Conservation (phyloP, 2,888 invertebrate genomes). For the Phortica magna region DNA sequence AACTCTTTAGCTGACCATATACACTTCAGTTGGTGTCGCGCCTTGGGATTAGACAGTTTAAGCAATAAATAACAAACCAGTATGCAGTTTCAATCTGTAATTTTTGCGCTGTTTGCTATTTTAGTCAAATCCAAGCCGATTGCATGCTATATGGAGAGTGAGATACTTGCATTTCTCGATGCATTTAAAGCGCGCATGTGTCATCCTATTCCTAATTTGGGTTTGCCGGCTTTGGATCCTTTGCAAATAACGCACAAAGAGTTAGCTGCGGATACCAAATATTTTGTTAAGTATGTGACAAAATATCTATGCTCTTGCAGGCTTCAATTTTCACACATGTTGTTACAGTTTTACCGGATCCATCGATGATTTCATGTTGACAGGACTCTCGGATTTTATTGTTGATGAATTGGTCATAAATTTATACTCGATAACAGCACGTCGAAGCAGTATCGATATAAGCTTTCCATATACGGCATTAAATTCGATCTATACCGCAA, state of each 20-base stretch:
- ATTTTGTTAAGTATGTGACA: slow-evolving; percentile 63
- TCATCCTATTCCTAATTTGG: slow-evolving; percentile 69
- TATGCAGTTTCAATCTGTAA: background rate
- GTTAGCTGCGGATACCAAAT: slow-evolving; percentile 59
- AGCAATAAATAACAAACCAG: background rate
- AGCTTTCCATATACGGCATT: slow-evolving; percentile 64
- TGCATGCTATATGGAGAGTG: slow-evolving; percentile 53
- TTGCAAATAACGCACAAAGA: slow-evolving; percentile 55
- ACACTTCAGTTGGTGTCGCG: background rate
- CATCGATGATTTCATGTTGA: slow-evolving; percentile 59
- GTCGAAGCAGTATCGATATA: slow-evolving; percentile 59
- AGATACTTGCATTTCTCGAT: slow-evolving; percentile 62
- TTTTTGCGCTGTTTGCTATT: background rate
- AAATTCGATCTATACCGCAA: slow-evolving; percentile 68
- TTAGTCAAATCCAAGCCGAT: slow-evolving; percentile 45
- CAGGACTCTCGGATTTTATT: slow-evolving; percentile 66
- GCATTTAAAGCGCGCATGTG: slow-evolving; percentile 73
- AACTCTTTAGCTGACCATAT: no score
- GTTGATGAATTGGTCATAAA: slow-evolving; percentile 50
- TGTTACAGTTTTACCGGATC: slow-evolving; percentile 63
- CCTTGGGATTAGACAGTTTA: background rate
- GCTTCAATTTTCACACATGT: background rate
- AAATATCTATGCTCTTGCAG: background rate
- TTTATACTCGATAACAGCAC: slow-evolving; percentile 50
- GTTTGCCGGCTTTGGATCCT: slow-evolving; percentile 73